These are phyloP conservation scores for Lepidostoma basale DNA, from an alignment of 1,140 invertebrate species.

Conservation along the genomic window DNA sequence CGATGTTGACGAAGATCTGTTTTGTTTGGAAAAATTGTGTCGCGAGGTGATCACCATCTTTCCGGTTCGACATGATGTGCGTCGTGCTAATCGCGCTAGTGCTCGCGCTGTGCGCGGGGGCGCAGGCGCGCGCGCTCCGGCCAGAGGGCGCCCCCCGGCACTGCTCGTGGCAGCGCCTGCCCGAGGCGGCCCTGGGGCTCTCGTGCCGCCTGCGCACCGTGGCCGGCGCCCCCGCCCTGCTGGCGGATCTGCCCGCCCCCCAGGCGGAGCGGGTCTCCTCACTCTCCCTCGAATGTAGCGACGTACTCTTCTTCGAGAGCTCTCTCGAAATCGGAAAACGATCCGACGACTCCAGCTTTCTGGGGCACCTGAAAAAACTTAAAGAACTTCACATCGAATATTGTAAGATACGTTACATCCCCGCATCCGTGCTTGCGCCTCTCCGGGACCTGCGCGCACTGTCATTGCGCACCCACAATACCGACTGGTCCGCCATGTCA, in stretches of 20 bases:
- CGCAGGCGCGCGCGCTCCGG: slow-evolving; percentile 49
- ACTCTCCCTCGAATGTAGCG: slow-evolving; percentile 77
- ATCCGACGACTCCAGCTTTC: slow-evolving; percentile 67
- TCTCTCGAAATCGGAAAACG: slow-evolving; percentile 66
- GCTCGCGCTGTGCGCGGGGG: slow-evolving; percentile 3
- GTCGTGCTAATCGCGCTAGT: slow-evolving; percentile 16
- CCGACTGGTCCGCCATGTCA: slow-evolving; percentile 80
- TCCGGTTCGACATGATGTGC: slow-evolving; percentile 3
- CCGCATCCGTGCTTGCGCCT: slow-evolving; percentile 70
- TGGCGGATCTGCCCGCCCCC: slow-evolving; percentile 71
- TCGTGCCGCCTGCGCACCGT: slow-evolving; percentile 76
- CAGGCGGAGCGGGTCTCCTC: slow-evolving; percentile 72
- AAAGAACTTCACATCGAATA: slow-evolving; percentile 74
- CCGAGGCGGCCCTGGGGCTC: slow-evolving; percentile 64
- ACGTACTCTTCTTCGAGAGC: slow-evolving; percentile 80
- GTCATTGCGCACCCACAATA: slow-evolving; percentile 78
- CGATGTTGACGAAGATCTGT: slow-evolving; percentile 25
- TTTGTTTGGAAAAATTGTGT: slow-evolving; percentile 18
- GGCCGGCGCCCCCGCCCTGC: slow-evolving; percentile 70
- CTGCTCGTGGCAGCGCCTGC: slow-evolving; percentile 68
- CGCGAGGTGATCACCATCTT: slow-evolving; percentile 22
- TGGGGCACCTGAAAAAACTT: slow-evolving; percentile 72
- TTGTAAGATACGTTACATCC: slow-evolving; percentile 80
- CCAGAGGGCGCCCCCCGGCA: slow-evolving; percentile 67
- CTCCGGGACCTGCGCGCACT: slow-evolving; percentile 70